These are phyloP conservation scores for Cheilosia vernalis DNA, from an alignment of 2,888 invertebrate species.

Conservation along the genomic window DNA sequence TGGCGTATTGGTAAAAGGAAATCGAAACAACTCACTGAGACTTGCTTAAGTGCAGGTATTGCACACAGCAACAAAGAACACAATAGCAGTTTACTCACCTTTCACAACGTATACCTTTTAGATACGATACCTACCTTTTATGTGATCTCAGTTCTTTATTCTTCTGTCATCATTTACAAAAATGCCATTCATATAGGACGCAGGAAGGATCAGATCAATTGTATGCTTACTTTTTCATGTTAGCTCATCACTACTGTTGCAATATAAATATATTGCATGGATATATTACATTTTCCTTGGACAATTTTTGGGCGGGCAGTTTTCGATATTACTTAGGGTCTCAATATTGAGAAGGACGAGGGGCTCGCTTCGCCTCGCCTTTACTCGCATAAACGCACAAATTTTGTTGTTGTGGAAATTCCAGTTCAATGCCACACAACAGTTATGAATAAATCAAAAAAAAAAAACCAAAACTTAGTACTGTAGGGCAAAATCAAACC, in stretches of 20 bases:
- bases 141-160: conserved; percentile 40
- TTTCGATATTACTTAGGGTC: conserved; percentile 46
- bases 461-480: conserved; percentile 37
- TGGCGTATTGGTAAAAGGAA: not conserved
- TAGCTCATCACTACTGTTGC: conserved; percentile 52
- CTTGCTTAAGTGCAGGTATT: conserved; percentile 20
- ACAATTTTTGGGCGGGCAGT: conserved; percentile 60
- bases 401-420: conserved; percentile 66
- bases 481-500: conserved; percentile 53
- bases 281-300: conserved; percentile 49
- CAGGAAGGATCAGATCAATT: conserved; percentile 58
- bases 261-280: conserved; percentile 55
- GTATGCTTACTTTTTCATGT: conserved; percentile 43
- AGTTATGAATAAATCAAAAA: conserved; percentile 69
- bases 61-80: conserved; percentile 14
- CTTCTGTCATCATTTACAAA: conserved; percentile 33
- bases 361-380: conserved; percentile 58
- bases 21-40: not conserved
- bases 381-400: conserved; percentile 57
- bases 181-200: conserved; percentile 40
- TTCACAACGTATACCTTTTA: conserved; percentile 14
- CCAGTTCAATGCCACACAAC: conserved; percentile 65
- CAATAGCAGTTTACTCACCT: conserved; percentile 42
- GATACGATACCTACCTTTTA: not conserved
- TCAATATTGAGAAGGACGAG: conserved; percentile 48